Evolutionary conservation across 2,888 invertebrate genomes (phyloP), one percentile per base, ranked within the genome.

Genomic region (Gastracanthus pulcherrimus): DNA sequence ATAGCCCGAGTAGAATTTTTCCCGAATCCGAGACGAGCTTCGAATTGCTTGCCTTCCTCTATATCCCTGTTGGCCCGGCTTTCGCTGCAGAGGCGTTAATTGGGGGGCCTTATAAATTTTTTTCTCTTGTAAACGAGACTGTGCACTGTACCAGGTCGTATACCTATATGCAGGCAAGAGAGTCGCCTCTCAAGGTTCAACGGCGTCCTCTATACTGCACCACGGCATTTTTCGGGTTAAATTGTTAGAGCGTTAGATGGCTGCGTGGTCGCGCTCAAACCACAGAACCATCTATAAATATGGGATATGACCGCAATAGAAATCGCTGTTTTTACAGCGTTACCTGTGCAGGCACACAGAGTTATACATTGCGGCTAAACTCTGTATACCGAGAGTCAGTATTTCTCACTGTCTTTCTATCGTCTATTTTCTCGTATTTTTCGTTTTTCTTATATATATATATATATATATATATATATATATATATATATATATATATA

Each of bases 51-150:
- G n/a, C n/a, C n/a, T n/a, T n/a, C n/a, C n/a, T n/a, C n/a, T n/a
- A n/a, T n/a, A n/a, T n/a, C n/a, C n/a, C n/a, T n/a, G n/a, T n/a
- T n/a, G n/a, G n/a, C n/a, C n/a, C n/a, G n/a, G n/a, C n/a, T 13
- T 29, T 3, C 19, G 31, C 26, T 0, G 48, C 9, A 19, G 16
- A n/a, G n/a, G 48, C 67, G 76, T 51, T 75, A 83, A 85, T 85
- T 82, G 75, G 64, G 64, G 31, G 48, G 78, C 70, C 80, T 80
- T 83, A 85, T 85, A 84, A 84, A 85, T 84, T 82, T 62, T 84
- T 82, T 76, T 75, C 51, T 31, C 77, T 75, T 80, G 51, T 83
- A 84, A 84, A 83, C 67, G 64, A 16, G 34, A 51, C 19, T 11
- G 41, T 31, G 38, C 3, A 36, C n/a, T 41, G 55, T 31, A 13